Base-by-base conservation (phyloP, 1,140 invertebrate species). In the Venturia canescens region DNA sequence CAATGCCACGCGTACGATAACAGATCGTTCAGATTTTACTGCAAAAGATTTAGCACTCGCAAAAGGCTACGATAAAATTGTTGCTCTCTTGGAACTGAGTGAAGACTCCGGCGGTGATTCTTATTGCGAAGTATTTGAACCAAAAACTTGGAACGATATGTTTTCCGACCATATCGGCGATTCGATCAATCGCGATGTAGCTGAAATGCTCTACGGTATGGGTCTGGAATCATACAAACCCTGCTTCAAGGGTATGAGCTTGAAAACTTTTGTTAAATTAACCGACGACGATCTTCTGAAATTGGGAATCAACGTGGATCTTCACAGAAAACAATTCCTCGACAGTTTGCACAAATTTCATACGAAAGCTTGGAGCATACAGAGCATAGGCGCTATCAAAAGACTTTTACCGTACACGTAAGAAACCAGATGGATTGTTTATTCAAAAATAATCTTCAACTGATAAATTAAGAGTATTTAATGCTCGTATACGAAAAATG, bases 221-320 rank as follows among this genome's bases (percentile, higher is more conserved):
- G 90, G 91, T 67, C 92, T 93, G 79, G 93, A 93, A 67, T 86
- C 82, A 75, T 90, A 94, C 69, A 85, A 79, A 15, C 57, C 83
- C 21, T 63, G 88, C 18, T 93, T 93, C 82, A 83, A 86, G 80
- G 91, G 90, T 23, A 92, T 94, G 82, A 87, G 90, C 84, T 86
- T 94, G n/a, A 90, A 90, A 79, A 89, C 83, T 16, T 94, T 94
- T 83, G 84, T 94, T n/a, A 86, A 90, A 29, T 79, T 94, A 16
- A 91, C 91, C 78, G 93, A 94, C 50, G 84, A 92, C 1, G 92
- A 93, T 82, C 88, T 94, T 82, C 80, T 88, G 1, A 86, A 88
- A 50, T 80, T 94, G 53, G 93, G 93, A 69, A 89, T 94, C 21
- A 89, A 93, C 26, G 90, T 94, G 81, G 91, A 90, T 70, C 91